phyloP scores from a whole-genome alignment of 2,797 vertebrate species.

The Acanthis flammea region DNA sequence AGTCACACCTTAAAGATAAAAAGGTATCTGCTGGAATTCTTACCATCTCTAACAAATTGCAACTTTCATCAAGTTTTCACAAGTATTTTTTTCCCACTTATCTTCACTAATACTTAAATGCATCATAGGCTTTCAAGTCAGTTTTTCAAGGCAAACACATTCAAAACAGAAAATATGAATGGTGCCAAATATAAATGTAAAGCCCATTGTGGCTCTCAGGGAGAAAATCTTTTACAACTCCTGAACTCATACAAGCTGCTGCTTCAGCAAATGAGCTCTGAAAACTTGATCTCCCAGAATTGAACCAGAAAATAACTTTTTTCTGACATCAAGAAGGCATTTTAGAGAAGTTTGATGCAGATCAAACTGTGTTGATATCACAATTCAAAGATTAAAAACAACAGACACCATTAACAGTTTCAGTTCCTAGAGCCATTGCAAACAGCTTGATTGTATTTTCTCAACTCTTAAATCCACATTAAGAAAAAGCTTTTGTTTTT shows the following conservation, averaged over 20 bases:
- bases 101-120: background rate
- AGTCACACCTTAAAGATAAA: background rate
- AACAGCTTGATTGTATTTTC: background rate
- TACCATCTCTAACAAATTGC: background rate
- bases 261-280: background rate
- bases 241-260: background rate
- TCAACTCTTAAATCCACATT: background rate
- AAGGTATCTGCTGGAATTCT: background rate
- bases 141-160: background rate
- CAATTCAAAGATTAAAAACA: background rate
- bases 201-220: background rate
- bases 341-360: background rate
- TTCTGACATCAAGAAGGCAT: background rate
- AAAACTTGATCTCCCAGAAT: background rate
- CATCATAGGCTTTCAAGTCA: background rate
- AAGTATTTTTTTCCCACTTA: background rate
- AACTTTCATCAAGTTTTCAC: background rate
- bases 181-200: background rate
- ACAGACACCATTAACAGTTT: background rate
- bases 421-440: background rate
- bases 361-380: background rate
- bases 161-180: background rate
- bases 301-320: background rate
- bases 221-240: background rate
- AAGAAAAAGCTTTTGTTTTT: background rate